Evolutionary conservation across 2,888 invertebrate species (phyloP).

Genomic region (Chaetoderma sp.): DNA sequence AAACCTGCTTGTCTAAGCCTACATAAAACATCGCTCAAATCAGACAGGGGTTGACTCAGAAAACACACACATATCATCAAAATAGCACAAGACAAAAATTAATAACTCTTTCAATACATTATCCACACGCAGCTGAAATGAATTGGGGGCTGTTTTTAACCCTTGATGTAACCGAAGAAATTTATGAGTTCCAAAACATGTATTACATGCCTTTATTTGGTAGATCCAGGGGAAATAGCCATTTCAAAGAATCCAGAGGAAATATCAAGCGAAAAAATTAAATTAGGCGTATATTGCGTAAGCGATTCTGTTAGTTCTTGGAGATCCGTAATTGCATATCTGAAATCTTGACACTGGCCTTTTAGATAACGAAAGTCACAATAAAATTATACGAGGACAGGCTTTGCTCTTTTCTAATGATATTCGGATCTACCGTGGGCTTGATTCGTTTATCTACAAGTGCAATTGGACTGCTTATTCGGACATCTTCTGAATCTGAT

Average conservation of each 20-base stretch:
- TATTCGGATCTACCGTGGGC: background rate
- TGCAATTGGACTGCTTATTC: conserved; percentile 1
- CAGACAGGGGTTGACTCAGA: conserved; percentile 8
- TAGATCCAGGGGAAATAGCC: background rate
- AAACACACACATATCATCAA: conserved; percentile 8
- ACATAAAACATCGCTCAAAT: conserved; percentile 2
- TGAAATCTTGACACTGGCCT: background rate
- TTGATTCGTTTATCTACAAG: conserved; percentile 2
- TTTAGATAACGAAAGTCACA: conserved; percentile 16
- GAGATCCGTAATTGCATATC: conserved; percentile 6
- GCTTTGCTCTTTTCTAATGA: background rate
- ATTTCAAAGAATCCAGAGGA: conserved; percentile 17
- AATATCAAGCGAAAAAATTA: conserved; percentile 2
- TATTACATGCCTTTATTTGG: background rate
- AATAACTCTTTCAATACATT: conserved; percentile 4
- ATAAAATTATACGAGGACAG: background rate
- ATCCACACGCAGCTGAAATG: conserved; percentile 11
- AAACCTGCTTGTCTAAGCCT: conserved; percentile 16
- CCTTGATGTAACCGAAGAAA: conserved; percentile 5
- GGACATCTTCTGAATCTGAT: background rate
- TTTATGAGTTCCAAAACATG: conserved; percentile 8
- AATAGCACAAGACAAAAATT: conserved; percentile 7
- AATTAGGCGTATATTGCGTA: background rate
- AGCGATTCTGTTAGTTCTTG: conserved; percentile 8
- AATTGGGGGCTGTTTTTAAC: background rate